phyloP scores from a whole-genome alignment of 2,888 invertebrate genomes.

The Galerucella pusilla region DNA sequence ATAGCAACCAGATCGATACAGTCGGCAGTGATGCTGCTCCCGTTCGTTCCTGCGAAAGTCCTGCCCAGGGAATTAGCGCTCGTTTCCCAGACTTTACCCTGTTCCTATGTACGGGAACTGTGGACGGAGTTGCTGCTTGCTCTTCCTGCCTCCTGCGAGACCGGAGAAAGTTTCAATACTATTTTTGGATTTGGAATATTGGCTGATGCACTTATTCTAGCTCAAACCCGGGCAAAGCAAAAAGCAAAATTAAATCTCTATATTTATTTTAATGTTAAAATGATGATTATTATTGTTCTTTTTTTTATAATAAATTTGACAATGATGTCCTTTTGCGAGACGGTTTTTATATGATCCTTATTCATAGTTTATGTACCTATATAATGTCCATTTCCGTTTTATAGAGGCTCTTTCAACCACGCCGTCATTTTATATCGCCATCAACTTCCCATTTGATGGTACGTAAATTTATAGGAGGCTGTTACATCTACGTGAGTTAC shows the following conservation, averaged over 20 bases:
- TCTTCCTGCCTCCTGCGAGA: constrained; percentile 26
- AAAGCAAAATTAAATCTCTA: neutral
- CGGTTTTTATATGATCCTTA: neutral
- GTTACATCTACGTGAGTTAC: neutral
- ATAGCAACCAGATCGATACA: constrained; percentile 57
- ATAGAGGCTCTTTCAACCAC: neutral
- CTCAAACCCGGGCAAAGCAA: constrained; percentile 6
- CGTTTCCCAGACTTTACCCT: constrained; percentile 50
- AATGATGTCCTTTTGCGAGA: too few species aligned
- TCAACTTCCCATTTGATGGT: neutral
- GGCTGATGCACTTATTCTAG: constrained; percentile 4
- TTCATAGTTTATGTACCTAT: neutral
- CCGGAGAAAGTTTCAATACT: constrained; percentile 49
- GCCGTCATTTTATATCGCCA: neutral
- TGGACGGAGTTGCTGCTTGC: neutral
- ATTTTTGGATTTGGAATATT: constrained; percentile 47
- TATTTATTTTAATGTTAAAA: too few species aligned
- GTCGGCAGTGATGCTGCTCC: constrained; percentile 44
- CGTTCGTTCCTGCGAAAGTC: constrained; percentile 26
- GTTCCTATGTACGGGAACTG: constrained; percentile 29
- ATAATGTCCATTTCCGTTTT: neutral
- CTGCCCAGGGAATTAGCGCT: constrained; percentile 54
- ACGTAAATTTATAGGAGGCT: neutral
- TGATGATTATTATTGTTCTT: too few species aligned
- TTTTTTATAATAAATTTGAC: too few species aligned